Conservation (phyloP, 37 sponge, comb jelly and placozoan genomes). For the Dysidea cf. avara region DNA sequence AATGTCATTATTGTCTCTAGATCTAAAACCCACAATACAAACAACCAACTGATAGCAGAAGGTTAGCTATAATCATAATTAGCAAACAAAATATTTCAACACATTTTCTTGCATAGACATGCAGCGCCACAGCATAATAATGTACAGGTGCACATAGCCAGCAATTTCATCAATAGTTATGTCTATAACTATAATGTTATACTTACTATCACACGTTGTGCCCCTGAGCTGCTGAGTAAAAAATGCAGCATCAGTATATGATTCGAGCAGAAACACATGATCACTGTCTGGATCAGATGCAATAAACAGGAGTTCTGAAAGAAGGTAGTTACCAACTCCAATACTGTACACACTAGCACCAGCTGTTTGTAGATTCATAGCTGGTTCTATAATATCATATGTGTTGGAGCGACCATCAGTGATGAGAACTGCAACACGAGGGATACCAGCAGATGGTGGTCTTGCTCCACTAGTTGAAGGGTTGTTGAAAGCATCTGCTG, state of each 20-base stretch:
- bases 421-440: constrained; percentile 74
- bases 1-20: too few relatives aligned
- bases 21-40: too few relatives aligned
- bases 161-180: too few relatives aligned
- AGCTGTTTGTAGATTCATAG: constrained; percentile 43
- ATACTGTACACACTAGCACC: constrained; percentile 73
- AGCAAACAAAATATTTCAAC: too few relatives aligned
- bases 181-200: too few relatives aligned
- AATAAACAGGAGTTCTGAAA: constrained; percentile 75
- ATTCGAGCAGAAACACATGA: constrained; percentile 75
- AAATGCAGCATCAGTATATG: constrained; percentile 53
- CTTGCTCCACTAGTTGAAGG: constrained; percentile 56
- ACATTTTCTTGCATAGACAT: too few relatives aligned
- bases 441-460: constrained; percentile 65
- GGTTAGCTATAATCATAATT: too few relatives aligned
- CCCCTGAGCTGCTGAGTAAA: constrained; percentile 78
- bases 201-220: constrained; percentile 84
- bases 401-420: constrained; percentile 88
- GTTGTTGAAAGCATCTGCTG: constrained; percentile 37
- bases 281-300: constrained; percentile 71
- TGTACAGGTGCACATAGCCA: too few relatives aligned
- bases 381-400: constrained; percentile 15
- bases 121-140: too few relatives aligned
- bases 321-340: constrained; percentile 64
- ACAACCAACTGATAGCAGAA: too few relatives aligned